Evolutionary conservation across 1,140 invertebrate genomes (phyloP).

Genomic region (Helicoverpa zea): DNA sequence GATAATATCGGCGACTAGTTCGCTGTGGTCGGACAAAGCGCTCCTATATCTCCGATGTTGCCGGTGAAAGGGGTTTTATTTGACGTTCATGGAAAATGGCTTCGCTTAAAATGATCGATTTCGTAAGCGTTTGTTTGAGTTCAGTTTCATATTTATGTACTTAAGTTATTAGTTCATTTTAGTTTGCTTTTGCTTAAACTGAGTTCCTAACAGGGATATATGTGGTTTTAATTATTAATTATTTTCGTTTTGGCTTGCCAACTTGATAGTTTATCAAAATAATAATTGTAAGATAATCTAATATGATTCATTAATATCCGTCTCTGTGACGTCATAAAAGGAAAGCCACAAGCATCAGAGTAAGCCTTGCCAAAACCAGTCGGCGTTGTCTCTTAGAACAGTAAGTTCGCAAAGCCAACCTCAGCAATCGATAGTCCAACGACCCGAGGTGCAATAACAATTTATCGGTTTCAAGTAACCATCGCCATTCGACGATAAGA

Average conservation of each 20-base stretch:
- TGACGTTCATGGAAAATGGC: constrained; percentile 12
- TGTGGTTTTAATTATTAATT: too few species aligned
- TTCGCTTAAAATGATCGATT: constrained; percentile 22
- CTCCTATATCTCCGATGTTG: constrained; percentile 41
- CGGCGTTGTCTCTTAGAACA: constrained; percentile 19
- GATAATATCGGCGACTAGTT: constrained; percentile 36
- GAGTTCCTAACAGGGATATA: too few species aligned
- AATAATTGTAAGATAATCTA: too few species aligned
- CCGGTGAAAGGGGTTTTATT: constrained; percentile 45
- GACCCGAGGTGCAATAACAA: constrained; percentile 64
- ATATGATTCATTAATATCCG: too few species aligned
- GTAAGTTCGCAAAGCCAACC: constrained; percentile 36
- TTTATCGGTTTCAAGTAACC: constrained; percentile 55
- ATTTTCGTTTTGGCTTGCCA: too few species aligned
- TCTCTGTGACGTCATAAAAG: neutral
- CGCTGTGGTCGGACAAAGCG: constrained; percentile 40
- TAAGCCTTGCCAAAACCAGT: constrained; percentile 34
- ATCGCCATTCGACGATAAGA: constrained; percentile 51
- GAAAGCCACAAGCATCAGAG: neutral
- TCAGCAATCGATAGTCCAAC: constrained; percentile 72
- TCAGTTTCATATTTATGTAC: neutral
- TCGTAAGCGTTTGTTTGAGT: neutral
- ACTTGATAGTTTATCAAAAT: too few species aligned
- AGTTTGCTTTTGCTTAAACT: too few species aligned
- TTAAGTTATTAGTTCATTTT: too few species aligned